phyloP scores from a whole-genome alignment of 2,888 invertebrate genomes.

The Phrixothrix hirtus region DNA sequence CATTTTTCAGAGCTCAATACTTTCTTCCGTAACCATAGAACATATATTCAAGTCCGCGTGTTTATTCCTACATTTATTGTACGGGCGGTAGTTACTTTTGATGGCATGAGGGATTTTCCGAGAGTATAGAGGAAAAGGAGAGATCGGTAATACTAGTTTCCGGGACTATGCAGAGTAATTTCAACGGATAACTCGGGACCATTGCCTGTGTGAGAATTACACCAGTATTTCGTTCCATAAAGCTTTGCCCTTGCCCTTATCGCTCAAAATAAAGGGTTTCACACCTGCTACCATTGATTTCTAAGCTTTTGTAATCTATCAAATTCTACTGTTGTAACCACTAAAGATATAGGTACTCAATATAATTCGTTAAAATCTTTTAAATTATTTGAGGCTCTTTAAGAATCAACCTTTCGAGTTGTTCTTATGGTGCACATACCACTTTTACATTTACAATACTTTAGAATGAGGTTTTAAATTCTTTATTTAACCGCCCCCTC shows the following conservation, averaged over 20 bases:
- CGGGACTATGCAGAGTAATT: slow-evolving; percentile 49
- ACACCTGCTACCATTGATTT: slow-evolving; percentile 18
- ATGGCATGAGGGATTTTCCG: slow-evolving; percentile 40
- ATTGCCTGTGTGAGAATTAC: slow-evolving; percentile 51
- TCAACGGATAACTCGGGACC: slow-evolving; percentile 50
- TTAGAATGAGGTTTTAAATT: too few species aligned
- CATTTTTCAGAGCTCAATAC: slow-evolving; percentile 44
- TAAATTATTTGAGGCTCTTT: too few species aligned
- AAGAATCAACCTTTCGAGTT: too few species aligned
- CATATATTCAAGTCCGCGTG: slow-evolving; percentile 43
- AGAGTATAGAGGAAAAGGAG: slow-evolving; percentile 41
- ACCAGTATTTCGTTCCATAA: slow-evolving; percentile 42
- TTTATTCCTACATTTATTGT: slow-evolving; percentile 50
- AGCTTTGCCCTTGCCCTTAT: slow-evolving; percentile 35
- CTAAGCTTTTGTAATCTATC: background rate
- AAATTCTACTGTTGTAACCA: background rate
- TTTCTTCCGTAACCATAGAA: slow-evolving; percentile 34
- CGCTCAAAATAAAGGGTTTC: slow-evolving; percentile 15
- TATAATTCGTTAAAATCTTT: too few species aligned
- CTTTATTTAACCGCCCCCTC: too few species aligned
- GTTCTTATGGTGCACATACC: too few species aligned
- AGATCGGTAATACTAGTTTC: slow-evolving; percentile 50
- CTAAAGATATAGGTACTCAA: too few species aligned
- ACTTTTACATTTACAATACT: too few species aligned
- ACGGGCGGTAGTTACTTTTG: slow-evolving; percentile 49